Conservation (phyloP, 1,140 invertebrate species). For the Anagrus nilaparvatae region DNA sequence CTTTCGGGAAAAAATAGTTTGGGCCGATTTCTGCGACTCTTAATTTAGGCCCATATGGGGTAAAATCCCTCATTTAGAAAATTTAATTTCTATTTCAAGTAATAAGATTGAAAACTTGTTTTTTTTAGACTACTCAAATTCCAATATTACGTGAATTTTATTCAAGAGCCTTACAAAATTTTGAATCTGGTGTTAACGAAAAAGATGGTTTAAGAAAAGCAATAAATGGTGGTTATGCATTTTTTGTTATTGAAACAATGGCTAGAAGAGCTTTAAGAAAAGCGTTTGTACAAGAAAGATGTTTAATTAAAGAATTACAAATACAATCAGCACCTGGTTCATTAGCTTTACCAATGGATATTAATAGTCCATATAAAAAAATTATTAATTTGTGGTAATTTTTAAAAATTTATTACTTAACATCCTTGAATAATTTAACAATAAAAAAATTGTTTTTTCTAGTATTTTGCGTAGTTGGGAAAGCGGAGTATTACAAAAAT, state of each 20-base stretch:
- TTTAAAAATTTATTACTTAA: no score
- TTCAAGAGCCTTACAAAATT: conserved; percentile 35
- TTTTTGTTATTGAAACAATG: conserved; percentile 38
- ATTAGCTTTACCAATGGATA: conserved; percentile 37
- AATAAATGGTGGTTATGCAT: conserved; percentile 36
- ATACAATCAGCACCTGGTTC: conserved; percentile 29
- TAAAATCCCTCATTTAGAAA: no score
- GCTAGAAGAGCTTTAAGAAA: conserved; percentile 34
- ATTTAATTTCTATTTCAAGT: no score
- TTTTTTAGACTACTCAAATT: conserved; percentile 34
- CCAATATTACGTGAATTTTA: conserved; percentile 36
- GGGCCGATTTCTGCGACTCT: no score
- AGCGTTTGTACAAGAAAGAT: conserved; percentile 34
- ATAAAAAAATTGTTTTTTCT: no score
- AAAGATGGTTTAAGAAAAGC: conserved; percentile 33
- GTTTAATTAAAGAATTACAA: conserved; percentile 32
- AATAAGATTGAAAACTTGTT: no score
- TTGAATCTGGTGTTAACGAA: conserved; percentile 31
- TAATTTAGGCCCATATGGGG: no score
- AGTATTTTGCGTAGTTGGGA: conserved; percentile 38
- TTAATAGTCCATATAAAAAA: conserved; percentile 34
- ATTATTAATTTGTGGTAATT: conserved; percentile 40
- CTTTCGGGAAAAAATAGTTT: no score
- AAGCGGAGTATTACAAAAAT: conserved; percentile 32
- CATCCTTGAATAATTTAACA: no score